phyloP scores from a whole-genome alignment of 2,113 vertebrate species.

The Campylorhamphus procurvoides region DNA sequence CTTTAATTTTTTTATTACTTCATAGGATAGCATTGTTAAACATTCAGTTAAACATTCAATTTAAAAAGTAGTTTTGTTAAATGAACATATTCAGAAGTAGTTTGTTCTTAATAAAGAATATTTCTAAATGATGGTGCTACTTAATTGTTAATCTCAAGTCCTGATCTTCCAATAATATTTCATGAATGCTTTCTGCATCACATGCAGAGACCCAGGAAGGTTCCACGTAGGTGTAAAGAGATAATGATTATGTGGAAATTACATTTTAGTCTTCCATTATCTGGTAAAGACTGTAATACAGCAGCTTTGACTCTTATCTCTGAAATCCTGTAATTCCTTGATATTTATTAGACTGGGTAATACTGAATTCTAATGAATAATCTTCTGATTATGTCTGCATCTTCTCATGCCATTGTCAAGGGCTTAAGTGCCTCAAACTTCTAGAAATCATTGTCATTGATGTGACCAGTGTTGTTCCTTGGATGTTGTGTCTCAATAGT shows the following conservation, averaged over 20 bases:
- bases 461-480: background rate
- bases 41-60: background rate
- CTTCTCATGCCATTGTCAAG: background rate
- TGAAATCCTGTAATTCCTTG: background rate
- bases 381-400: background rate
- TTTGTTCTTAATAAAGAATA: background rate
- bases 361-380: background rate
- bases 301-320: background rate
- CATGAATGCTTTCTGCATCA: background rate
- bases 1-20: background rate
- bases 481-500: background rate
- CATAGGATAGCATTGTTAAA: background rate
- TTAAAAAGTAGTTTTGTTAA: background rate
- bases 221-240: background rate
- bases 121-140: accelerated
- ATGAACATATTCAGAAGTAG: background rate
- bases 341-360: background rate
- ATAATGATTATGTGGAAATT: background rate
- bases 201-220: background rate
- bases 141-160: background rate
- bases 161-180: background rate
- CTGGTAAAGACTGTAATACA: background rate
- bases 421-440: background rate
- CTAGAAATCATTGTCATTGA: background rate
- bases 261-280: background rate